Conservation (phyloP, 2,113 vertebrate genomes). For the Chrysemys picta region DNA sequence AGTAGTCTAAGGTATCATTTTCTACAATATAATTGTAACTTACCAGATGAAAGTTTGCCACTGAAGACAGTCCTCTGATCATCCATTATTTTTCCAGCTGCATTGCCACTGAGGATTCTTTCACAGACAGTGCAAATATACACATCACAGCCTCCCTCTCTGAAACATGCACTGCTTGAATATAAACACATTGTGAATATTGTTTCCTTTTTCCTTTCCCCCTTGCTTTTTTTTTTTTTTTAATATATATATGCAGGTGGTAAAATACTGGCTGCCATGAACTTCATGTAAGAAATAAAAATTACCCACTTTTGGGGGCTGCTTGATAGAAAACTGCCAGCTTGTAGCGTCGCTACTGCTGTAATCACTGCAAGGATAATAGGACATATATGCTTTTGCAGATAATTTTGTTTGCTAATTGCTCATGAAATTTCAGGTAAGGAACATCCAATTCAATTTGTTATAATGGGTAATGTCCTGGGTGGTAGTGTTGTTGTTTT, state of each 20-base stretch:
- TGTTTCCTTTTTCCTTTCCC: conserved; percentile 69
- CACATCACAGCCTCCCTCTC: conserved; percentile 73
- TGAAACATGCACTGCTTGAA: conserved; percentile 70
- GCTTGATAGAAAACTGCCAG: conserved; percentile 59
- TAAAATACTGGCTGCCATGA: conserved; percentile 78
- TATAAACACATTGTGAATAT: conserved; percentile 77
- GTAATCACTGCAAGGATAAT: background rate
- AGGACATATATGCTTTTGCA: background rate
- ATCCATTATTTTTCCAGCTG: conserved; percentile 79
- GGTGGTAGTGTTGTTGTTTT: background rate
- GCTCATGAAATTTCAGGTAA: conserved; percentile 19
- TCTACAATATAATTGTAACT: conserved; percentile 76
- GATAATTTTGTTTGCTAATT: conserved; percentile 8
- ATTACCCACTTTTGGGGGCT: conserved; percentile 63
- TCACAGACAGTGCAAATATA: conserved; percentile 71
- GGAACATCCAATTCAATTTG: background rate
- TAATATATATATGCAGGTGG: conserved; percentile 67
- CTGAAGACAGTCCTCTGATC: conserved; percentile 71
- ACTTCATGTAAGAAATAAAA: conserved; percentile 63
- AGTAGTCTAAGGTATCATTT: conserved; percentile 75
- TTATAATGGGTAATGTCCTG: background rate
- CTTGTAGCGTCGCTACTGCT: conserved; percentile 5
- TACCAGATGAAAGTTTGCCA: conserved; percentile 80
- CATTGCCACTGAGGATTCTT: conserved; percentile 65
- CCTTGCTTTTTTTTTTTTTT: conserved; percentile 50